phyloP scores from a whole-genome alignment of 2,888 invertebrate species.

The Tuberolachnus salignus region DNA sequence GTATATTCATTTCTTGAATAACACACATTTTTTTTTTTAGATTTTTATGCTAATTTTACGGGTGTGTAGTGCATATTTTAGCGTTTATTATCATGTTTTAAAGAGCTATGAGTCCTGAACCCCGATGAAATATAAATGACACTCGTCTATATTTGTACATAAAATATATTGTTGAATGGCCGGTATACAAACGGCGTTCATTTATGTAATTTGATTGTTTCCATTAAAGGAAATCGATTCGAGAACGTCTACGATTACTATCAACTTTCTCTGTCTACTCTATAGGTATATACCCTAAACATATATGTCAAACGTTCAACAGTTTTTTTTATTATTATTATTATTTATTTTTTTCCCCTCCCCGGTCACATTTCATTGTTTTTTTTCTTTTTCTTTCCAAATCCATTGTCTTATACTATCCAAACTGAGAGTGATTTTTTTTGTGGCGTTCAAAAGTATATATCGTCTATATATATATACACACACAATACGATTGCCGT shows the following conservation, averaged over 20 bases:
- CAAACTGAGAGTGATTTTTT: background rate
- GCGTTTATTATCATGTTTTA: no score
- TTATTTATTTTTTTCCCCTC: background rate
- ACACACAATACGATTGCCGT: background rate
- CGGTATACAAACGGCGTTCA: background rate
- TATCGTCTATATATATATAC: background rate
- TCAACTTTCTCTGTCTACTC: background rate
- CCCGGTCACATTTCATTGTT: slow-evolving; percentile 36
- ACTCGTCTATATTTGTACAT: no score
- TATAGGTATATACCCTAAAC: no score
- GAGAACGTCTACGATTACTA: background rate
- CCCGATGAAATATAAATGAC: no score
- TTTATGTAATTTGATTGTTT: slow-evolving; percentile 30
- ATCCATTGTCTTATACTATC: slow-evolving; percentile 13
- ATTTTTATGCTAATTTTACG: no score
- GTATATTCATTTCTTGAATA: no score
- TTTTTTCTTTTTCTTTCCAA: background rate
- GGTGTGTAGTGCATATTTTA: no score
- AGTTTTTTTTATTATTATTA: no score
- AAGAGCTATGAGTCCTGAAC: no score
- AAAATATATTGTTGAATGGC: no score
- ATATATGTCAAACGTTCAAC: slow-evolving; percentile 2
- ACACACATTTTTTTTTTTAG: no score
- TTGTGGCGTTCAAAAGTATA: background rate
- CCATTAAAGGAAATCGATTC: slow-evolving; percentile 25